Percentiles rank a stretch among this genome's conserved stretches.
Conservation (phyloP, 2,113 vertebrate genomes). For the Hyperopisus bebe region DNA sequence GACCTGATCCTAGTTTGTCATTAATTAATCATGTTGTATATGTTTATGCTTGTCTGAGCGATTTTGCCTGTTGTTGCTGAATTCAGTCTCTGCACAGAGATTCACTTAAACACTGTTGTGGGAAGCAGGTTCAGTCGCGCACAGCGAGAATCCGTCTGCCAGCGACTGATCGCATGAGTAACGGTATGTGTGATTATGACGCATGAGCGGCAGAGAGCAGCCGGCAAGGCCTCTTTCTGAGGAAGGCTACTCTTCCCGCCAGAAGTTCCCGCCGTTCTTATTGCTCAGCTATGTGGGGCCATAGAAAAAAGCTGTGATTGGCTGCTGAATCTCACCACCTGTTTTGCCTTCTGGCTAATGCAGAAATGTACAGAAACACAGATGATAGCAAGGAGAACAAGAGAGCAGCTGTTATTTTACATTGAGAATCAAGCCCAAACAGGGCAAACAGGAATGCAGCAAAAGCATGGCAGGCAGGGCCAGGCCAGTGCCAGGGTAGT, state of each 20-base stretch:
- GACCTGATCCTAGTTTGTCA: not conserved
- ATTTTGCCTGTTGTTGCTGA: conserved; percentile 11
- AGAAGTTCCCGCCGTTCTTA: not conserved
- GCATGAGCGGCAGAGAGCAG: not conserved
- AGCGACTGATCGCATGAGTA: not conserved
- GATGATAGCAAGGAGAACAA: not conserved
- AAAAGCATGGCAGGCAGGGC: not conserved
- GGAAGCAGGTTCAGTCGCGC: not conserved
- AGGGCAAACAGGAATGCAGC: not conserved
- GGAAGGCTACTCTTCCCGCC: not conserved
- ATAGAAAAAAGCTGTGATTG: too few relatives aligned
- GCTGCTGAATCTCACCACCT: not conserved
- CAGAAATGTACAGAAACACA: too few relatives aligned
- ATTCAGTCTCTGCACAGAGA: not conserved
- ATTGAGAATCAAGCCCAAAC: not conserved
- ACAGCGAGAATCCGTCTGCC: conserved; percentile 11
- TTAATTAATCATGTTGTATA: not conserved
- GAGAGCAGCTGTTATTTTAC: not conserved
- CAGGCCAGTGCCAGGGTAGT: not conserved
- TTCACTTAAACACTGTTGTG: not conserved
- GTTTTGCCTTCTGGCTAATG: not conserved
- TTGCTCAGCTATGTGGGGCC: not conserved
- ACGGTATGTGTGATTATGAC: not conserved
- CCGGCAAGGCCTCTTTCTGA: not conserved
- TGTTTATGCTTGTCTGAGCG: not conserved